Percentiles rank a stretch among this genome's conserved stretches.
These are phyloP conservation scores for Crotalus tigris DNA, from an alignment of 2,113 vertebrate genomes.

Conservation along the genomic window DNA sequence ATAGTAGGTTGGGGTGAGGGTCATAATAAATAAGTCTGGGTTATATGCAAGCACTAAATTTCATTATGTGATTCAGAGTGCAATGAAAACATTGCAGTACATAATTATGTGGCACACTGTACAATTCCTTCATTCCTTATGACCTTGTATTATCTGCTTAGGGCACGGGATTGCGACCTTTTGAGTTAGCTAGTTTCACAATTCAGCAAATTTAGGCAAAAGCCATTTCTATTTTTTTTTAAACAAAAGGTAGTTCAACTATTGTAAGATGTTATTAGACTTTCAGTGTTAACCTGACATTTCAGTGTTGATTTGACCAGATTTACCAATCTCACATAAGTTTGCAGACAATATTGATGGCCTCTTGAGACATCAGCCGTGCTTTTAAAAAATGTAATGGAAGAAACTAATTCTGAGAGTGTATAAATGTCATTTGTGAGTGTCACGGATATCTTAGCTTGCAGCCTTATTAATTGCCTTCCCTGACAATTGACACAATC, in stretches of 20 bases:
- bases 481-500: not conserved
- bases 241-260: not conserved
- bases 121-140: not conserved
- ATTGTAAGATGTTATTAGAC: not conserved
- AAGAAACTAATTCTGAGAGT: not conserved
- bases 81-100: not conserved
- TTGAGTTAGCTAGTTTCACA: not conserved
- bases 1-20: not conserved
- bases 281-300: not conserved
- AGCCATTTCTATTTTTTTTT: not conserved
- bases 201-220: not conserved
- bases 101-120: not conserved
- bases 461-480: not conserved
- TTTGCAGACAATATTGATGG: not conserved
- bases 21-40: not conserved
- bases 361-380: not conserved
- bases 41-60: conserved; percentile 20
- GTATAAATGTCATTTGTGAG: not conserved
- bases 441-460: not conserved
- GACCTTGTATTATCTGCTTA: not conserved
- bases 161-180: not conserved
- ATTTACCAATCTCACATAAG: not conserved
- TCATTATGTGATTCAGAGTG: conserved; percentile 24
- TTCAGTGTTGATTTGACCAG: not conserved
- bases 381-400: not conserved